Evolutionary conservation across 2,888 invertebrate genomes (phyloP).

Genomic region (Dryobotodes eremita): DNA sequence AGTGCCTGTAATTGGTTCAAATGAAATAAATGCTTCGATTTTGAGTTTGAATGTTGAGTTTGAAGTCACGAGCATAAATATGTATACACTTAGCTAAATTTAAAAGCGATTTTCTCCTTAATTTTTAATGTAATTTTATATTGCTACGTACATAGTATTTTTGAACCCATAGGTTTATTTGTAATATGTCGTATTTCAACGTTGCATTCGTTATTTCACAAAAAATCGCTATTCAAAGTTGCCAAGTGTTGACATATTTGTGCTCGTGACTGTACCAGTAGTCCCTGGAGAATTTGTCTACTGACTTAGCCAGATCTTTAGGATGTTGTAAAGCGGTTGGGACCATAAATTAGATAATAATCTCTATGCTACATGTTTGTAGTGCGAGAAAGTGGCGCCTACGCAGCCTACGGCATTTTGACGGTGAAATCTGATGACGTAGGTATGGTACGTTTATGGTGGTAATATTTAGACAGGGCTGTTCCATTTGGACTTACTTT

Average conservation of each 20-base stretch:
- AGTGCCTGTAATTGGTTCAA: neutral
- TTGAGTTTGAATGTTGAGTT: neutral
- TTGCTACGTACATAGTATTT: too few species aligned
- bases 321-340: slow-evolving; percentile 19
- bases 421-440: slow-evolving; percentile 72
- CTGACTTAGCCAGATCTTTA: neutral
- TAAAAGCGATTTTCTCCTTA: too few species aligned
- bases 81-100: too few species aligned
- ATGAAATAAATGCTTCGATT: neutral
- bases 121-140: too few species aligned
- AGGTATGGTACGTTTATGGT: slow-evolving; percentile 22
- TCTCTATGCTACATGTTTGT: slow-evolving; percentile 29
- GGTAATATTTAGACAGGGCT: neutral
- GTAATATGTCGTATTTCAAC: too few species aligned
- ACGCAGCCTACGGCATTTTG: slow-evolving; percentile 67
- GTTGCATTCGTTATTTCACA: too few species aligned
- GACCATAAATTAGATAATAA: slow-evolving; percentile 32
- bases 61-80: too few species aligned
- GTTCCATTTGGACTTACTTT: neutral
- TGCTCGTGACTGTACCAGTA: too few species aligned
- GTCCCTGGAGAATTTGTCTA: neutral
- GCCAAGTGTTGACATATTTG: too few species aligned
- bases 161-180: too few species aligned
- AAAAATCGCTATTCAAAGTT: too few species aligned
- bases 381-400: slow-evolving; percentile 72